Evolutionary conservation across 2,888 invertebrate genomes (phyloP).

Genomic region (Poecilobothrus nobilitatus): DNA sequence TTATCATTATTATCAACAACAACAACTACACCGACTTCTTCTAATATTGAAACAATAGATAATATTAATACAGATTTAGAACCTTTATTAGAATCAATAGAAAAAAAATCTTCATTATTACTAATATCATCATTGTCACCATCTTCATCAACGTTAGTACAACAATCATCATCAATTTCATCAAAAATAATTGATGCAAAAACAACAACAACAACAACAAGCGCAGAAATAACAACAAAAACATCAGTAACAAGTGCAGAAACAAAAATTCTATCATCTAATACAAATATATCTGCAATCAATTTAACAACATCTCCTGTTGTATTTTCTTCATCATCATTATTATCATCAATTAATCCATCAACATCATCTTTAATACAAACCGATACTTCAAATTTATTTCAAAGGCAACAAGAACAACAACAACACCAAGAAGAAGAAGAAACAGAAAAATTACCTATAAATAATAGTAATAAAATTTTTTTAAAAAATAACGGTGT

Average conservation of each 20-base stretch:
- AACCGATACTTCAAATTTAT: neutral
- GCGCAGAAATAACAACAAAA: too few relatives aligned
- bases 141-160: neutral
- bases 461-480: neutral
- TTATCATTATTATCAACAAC: neutral
- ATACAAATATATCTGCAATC: neutral
- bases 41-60: neutral
- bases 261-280: too few relatives aligned
- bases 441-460: too few relatives aligned
- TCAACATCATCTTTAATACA: slow-evolving; percentile 15
- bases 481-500: too few relatives aligned
- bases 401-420: neutral
- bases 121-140: too few relatives aligned
- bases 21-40: neutral
- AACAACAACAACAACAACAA: neutral
- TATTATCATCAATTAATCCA: slow-evolving; percentile 18
- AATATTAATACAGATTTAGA: too few relatives aligned
- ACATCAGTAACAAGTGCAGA: too few relatives aligned
- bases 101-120: too few relatives aligned
- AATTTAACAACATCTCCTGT: slow-evolving; percentile 2
- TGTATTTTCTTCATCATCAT: slow-evolving; percentile 10
- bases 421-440: neutral
- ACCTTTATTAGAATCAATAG: too few relatives aligned
- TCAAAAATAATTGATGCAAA: neutral
- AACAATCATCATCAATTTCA: neutral